Percentiles rank a stretch among this genome's conserved stretches.
Evolutionary conservation across 2,113 vertebrate species (phyloP).

Genomic region (Prunella himalayana): DNA sequence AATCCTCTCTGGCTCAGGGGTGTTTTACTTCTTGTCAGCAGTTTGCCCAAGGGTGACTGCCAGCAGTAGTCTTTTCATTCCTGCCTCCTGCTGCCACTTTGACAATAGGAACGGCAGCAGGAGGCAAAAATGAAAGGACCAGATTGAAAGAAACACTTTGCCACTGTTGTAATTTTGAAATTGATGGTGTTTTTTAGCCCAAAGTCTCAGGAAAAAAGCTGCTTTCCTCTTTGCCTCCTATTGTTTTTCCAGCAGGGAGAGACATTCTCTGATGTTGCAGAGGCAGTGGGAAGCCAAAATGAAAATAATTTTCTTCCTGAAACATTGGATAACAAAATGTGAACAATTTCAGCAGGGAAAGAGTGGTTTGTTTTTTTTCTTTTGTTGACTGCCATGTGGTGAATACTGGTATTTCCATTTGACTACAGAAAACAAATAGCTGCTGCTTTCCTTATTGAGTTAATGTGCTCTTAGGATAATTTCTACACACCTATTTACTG

Average conservation of each 20-base stretch:
- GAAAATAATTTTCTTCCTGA: conserved; percentile 55
- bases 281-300: conserved; percentile 43
- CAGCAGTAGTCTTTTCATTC: conserved; percentile 27
- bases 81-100: conserved; percentile 48
- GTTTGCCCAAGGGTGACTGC: conserved; percentile 44
- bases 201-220: conserved; percentile 59
- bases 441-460: not conserved
- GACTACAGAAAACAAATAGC: not conserved
- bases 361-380: not conserved
- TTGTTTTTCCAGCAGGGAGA: conserved; percentile 57
- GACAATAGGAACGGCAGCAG: conserved; percentile 52
- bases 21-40: conserved; percentile 28
- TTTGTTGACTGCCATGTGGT: not conserved
- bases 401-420: not conserved
- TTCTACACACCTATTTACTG: not conserved
- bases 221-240: conserved; percentile 57
- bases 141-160: conserved; percentile 58
- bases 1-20: not conserved
- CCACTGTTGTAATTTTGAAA: conserved; percentile 67
- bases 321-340: conserved; percentile 51
- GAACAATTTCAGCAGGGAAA: conserved; percentile 35
- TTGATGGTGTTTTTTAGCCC: conserved; percentile 55
- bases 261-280: conserved; percentile 44
- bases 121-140: conserved; percentile 63
- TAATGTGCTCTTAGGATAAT: not conserved